Conservation (phyloP, 2,888 invertebrate genomes). For the Cosmia trapezina region DNA sequence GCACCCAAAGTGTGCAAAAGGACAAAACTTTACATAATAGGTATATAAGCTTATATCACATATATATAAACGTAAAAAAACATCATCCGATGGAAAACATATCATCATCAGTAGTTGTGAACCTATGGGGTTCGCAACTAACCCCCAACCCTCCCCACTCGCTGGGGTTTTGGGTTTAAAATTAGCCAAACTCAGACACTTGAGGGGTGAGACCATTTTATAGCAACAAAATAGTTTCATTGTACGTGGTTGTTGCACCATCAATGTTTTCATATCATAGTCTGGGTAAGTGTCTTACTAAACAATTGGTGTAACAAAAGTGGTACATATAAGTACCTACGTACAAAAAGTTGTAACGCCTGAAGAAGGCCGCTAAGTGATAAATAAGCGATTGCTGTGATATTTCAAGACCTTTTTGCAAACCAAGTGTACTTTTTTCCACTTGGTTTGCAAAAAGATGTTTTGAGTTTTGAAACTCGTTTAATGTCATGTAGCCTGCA, state of each 20-base stretch:
- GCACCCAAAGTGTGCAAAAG: too few relatives aligned
- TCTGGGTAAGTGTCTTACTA: constrained; percentile 1
- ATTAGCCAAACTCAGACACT: too few relatives aligned
- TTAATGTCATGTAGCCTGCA: too few relatives aligned
- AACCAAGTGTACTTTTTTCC: background rate
- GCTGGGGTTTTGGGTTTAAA: too few relatives aligned
- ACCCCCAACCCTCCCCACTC: too few relatives aligned
- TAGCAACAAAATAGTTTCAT: background rate
- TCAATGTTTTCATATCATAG: constrained; percentile 19
- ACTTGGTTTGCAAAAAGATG: background rate
- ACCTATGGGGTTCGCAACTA: too few relatives aligned
- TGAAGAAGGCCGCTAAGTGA: constrained; percentile 2
- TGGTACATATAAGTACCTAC: background rate
- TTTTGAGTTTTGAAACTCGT: background rate
- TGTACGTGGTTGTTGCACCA: background rate
- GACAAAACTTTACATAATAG: too few relatives aligned
- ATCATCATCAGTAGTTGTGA: too few relatives aligned
- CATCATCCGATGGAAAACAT: too few relatives aligned
- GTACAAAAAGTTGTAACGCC: background rate
- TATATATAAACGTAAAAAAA: too few relatives aligned
- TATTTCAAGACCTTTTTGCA: background rate
- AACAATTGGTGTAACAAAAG: constrained; percentile 10
- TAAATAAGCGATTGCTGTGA: constrained; percentile 7
- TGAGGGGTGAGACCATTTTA: background rate
- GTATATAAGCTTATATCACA: too few relatives aligned